Evolutionary conservation across 2,797 vertebrate genomes (phyloP), one percentile per base, ranked within the genome.

Genomic region (Enteromius thamalakanensis): DNA sequence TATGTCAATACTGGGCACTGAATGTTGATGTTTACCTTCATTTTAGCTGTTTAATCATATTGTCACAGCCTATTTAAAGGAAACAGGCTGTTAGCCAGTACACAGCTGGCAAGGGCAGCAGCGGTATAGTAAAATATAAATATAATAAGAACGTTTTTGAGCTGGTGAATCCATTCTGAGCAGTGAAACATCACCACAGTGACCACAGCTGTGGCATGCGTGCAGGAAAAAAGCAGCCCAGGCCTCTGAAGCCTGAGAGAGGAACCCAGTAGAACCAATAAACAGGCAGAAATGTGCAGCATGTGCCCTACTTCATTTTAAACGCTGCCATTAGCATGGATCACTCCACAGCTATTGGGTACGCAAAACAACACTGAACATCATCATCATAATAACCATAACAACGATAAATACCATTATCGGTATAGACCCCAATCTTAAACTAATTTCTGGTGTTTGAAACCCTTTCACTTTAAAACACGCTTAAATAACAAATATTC

Each of bases 111-210:
- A 94, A 84, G 90, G 90, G 88, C 92, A 92, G 90, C 71, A 84
- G 94, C 92, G 94, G 94, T 95, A 94, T 94, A 95, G 94, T 95
- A 95, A 95, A 95, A 95, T 95, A 95, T 95, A 95, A 95, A 95
- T 95, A 95, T 95, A 95, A 95, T 95, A 95, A 94, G 94, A 94
- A 93, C 93, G 94, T 95, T 95, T 95, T 95, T 94, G 94, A 94
- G 94, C 94, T 95, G 95, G 94, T 93, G 94, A 94, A 95, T 95
- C 95, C 95, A 95, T 95, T 95, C 95, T 95, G 94, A 95, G 95
- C 94, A 93, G 94, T 93, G 94, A 94, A 95, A 95, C 95, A 95
- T 95, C 93, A 94, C 94, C 95, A 90, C 94, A 94, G 91, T 89
- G 89, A 91, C 95, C 95, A 92, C 95, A 94, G 92, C 93, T 94